phyloP scores from a whole-genome alignment of 2,888 invertebrate genomes.

The Andrena minutula region DNA sequence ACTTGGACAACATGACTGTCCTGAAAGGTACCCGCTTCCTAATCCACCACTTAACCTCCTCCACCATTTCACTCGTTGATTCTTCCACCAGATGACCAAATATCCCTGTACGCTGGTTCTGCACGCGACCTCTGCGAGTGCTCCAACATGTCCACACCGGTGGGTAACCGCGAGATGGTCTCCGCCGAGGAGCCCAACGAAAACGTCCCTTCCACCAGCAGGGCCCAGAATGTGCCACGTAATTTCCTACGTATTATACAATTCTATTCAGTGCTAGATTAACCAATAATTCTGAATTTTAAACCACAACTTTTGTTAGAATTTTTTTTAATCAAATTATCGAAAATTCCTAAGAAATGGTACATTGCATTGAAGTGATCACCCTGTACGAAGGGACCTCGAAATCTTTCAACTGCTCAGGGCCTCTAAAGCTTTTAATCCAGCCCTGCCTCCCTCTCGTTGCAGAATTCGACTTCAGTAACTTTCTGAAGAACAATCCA shows the following conservation, averaged over 20 bases:
- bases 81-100: constrained; percentile 13
- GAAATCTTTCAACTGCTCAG: background rate
- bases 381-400: no score
- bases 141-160: constrained; percentile 19
- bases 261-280: no score
- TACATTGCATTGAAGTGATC: no score
- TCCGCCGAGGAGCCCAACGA: background rate
- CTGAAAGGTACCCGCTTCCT: constrained; percentile 46
- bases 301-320: no score
- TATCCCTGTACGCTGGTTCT: constrained; percentile 41
- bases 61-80: background rate
- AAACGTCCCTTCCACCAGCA: background rate
- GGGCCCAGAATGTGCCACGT: background rate
- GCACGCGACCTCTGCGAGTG: constrained; percentile 32
- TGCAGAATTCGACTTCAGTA: constrained; percentile 46
- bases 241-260: constrained; percentile 1
- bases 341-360: no score
- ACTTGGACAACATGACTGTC: background rate
- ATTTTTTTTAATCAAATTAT: no score
- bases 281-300: no score
- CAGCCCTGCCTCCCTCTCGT: background rate
- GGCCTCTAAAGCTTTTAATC: background rate
- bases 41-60: background rate
- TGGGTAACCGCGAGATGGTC: background rate
- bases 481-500: constrained; percentile 6